These are phyloP conservation scores for Eurystomus gularis DNA, from an alignment of 2,113 vertebrate genomes.

Conservation along the genomic window DNA sequence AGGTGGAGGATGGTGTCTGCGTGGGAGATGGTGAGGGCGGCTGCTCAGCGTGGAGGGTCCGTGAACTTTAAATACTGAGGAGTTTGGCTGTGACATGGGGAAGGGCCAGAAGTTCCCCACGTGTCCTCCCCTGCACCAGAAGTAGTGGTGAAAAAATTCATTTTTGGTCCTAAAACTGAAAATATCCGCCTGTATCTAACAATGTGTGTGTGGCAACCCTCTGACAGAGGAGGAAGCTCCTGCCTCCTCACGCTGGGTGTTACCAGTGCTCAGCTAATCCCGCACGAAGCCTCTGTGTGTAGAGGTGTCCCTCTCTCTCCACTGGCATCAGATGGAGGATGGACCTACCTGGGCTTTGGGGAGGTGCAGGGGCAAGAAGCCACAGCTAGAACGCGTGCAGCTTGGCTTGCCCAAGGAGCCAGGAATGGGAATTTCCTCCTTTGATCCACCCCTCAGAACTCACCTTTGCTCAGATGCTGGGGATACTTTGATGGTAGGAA, in stretches of 20 bases:
- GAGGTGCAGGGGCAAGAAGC: not conserved
- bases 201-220: too few relatives aligned
- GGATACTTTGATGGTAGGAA: not conserved
- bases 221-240: not conserved
- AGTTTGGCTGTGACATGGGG: not conserved
- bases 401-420: not conserved
- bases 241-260: not conserved
- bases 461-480: not conserved
- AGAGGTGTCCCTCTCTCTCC: not conserved
- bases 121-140: not conserved
- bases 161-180: not conserved
- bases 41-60: not conserved
- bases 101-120: not conserved
- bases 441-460: not conserved
- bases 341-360: not conserved
- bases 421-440: not conserved
- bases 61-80: not conserved
- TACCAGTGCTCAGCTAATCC: accelerated
- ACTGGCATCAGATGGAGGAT: accelerated
- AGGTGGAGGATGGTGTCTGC: not conserved
- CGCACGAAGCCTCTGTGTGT: accelerated
- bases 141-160: not conserved
- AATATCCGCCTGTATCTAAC: too few relatives aligned
- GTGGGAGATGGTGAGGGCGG: accelerated
- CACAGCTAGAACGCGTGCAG: not conserved